Evolutionary conservation across 2,113 vertebrate species (phyloP), one percentile per base, ranked within the genome.

Genomic region (Hippocampus zosterae): DNA sequence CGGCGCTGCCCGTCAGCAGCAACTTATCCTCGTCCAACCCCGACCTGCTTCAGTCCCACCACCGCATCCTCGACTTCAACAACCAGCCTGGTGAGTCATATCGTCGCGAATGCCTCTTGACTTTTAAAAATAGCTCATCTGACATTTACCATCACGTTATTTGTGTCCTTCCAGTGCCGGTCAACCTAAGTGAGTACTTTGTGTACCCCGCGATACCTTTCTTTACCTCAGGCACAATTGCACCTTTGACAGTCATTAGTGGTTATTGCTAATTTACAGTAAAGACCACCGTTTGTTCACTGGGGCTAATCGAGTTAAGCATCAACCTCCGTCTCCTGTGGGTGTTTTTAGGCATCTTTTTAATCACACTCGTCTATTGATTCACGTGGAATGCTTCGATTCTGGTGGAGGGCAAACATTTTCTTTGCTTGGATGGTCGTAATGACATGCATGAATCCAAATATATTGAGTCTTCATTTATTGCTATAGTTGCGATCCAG

Each of bases 11-110:
- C 0, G 96, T 99, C 79, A 98, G 97, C 0, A 95, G 96, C 21
- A 96, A 96, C 61, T 86, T 99, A 9, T 98, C 97, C 0, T 98
- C 97, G 23, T 98, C 96, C 44, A 99, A 99, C 87, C 97, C 97
- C 0, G 97, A 99, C 74, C 91, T 98, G 12, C 80, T 99, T 71
- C 97, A 99, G 88, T 97, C 96, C 2, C 97, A 98, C 84, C 96
- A 98, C 78, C 95, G 97, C 77, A 98, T 98, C 78, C 92, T 98
- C 63, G 97, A 99, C 88, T 98, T 99, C 86, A 98, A 92, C 81
- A 94, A 95, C 79, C 95, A 95, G 69, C 96, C 97, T 46, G 97
- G 96, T 98, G 41, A 8, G 13, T 3, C 68, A 27, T 25, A 2
- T 27, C 13, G 23, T 44, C 23, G 40, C 13, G 33, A 60, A 60